Evolutionary conservation across 2,888 invertebrate species (phyloP).

Genomic region (Ochropleura plecta): DNA sequence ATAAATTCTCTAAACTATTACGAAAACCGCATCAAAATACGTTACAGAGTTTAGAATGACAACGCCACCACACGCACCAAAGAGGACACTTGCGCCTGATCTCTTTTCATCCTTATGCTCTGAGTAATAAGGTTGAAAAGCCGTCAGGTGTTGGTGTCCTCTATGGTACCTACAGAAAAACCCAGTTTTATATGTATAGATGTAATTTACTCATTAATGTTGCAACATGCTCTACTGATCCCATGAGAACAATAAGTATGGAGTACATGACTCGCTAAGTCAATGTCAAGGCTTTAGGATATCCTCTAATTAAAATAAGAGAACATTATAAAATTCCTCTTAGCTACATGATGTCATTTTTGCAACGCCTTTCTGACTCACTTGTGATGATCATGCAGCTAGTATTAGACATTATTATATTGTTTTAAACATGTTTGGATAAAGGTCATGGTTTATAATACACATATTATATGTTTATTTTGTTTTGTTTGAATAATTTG

Average conservation of each 20-base stretch:
- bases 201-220: slow-evolving; percentile 12
- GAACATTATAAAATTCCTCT: slow-evolving; percentile 29
- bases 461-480: slow-evolving; percentile 7
- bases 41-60: neutral
- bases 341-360: slow-evolving; percentile 35
- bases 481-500: slow-evolving; percentile 29
- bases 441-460: slow-evolving; percentile 24
- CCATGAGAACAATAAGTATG: slow-evolving; percentile 5
- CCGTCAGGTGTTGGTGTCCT: too few species aligned
- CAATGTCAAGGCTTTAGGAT: slow-evolving; percentile 24
- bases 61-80: neutral
- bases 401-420: slow-evolving; percentile 39
- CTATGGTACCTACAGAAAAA: neutral
- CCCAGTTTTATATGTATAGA: neutral
- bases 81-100: too few species aligned
- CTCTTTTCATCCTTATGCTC: too few species aligned
- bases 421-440: slow-evolving; percentile 21
- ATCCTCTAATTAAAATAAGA: slow-evolving; percentile 10
- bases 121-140: too few species aligned
- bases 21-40: too few species aligned
- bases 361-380: slow-evolving; percentile 40
- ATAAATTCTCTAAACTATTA: too few species aligned
- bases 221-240: neutral
- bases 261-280: neutral
- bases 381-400: slow-evolving; percentile 32